These are phyloP conservation scores for Pentalonia nigronervosa DNA, from an alignment of 1,140 invertebrate species.

Conservation along the genomic window DNA sequence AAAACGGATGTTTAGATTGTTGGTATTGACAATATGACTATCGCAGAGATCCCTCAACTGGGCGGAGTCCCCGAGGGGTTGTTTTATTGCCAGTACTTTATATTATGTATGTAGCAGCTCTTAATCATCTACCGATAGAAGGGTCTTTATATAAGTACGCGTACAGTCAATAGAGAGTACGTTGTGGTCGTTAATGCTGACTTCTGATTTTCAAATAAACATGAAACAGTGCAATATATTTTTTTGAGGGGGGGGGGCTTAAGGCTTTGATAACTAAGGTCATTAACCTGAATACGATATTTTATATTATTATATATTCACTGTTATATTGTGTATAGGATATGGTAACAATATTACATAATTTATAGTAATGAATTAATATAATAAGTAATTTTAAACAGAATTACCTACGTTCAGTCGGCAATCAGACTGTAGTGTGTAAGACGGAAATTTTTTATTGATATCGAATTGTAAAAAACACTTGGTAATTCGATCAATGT, in stretches of 20 bases:
- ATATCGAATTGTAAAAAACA: no score
- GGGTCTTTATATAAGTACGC: constrained; percentile 1
- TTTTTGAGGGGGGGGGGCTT: no score
- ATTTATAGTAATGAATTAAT: neutral
- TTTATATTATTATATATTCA: neutral
- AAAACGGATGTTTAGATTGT: constrained; percentile 11
- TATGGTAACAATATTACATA: no score
- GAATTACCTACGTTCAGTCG: neutral
- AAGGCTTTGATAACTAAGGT: no score
- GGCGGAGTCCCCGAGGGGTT: constrained; percentile 31
- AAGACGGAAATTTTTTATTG: no score
- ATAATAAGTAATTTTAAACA: neutral
- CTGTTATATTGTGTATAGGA: neutral
- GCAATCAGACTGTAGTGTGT: neutral
- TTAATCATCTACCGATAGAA: constrained; percentile 49
- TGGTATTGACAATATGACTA: constrained; percentile 38
- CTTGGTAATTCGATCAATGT: no score
- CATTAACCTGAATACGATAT: no score
- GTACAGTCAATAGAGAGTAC: neutral
- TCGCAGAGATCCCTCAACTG: constrained; percentile 13
- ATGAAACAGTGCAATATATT: neutral
- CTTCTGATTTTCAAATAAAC: constrained; percentile 30
- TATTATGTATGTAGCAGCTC: constrained; percentile 46
- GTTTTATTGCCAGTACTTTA: constrained; percentile 52
- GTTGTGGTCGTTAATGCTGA: constrained; percentile 25